Evolutionary conservation across 2,113 vertebrate genomes (phyloP).

Genomic region (Neotoma lepida): DNA sequence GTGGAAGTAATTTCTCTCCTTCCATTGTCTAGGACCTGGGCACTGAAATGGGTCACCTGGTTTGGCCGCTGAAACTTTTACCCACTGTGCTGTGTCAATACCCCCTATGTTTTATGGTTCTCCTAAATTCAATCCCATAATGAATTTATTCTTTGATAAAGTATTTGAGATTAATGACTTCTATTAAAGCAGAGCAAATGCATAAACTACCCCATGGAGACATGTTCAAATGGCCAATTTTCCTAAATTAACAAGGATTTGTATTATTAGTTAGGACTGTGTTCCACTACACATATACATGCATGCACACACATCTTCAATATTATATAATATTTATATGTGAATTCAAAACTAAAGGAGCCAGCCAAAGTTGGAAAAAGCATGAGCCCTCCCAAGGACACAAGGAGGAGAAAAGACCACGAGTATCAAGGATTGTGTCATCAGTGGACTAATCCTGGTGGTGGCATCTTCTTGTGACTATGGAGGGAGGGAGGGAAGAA

Average conservation of each 20-base stretch:
- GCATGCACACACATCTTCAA: neutral
- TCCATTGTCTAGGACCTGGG: neutral
- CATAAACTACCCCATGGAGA: conserved; percentile 15
- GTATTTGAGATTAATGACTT: conserved; percentile 50
- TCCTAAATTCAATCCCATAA: conserved; percentile 40
- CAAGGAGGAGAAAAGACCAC: neutral
- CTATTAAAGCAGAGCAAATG: conserved; percentile 49
- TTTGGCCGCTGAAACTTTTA: neutral
- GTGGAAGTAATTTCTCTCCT: neutral
- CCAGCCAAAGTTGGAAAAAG: conserved; percentile 12
- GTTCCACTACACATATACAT: neutral
- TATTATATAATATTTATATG: neutral
- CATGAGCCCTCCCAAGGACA: neutral
- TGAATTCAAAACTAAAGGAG: neutral
- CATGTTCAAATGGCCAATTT: conserved; percentile 50
- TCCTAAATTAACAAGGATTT: conserved; percentile 54
- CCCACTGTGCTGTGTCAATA: neutral
- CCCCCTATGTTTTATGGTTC: neutral
- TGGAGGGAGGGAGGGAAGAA: neutral
- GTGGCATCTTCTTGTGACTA: neutral
- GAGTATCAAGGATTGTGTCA: neutral
- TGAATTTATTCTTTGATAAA: conserved; percentile 62
- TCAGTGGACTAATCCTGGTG: neutral
- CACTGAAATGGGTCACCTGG: neutral
- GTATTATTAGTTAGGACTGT: neutral